phyloP scores from a whole-genome alignment of 1,140 invertebrate genomes.

The Calephelis nemesis region DNA sequence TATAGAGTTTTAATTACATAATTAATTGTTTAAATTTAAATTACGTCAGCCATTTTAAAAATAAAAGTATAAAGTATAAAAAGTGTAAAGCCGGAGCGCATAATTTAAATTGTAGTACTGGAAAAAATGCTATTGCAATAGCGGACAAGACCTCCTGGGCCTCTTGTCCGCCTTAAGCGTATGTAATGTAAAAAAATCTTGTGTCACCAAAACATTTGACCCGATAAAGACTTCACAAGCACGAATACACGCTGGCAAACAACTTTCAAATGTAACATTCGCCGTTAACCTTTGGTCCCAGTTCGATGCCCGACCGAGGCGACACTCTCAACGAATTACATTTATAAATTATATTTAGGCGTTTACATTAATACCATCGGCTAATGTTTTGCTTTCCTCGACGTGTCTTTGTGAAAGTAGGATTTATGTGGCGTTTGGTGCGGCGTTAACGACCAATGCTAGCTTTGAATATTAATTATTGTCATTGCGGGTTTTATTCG shows the following conservation, averaged over 20 bases:
- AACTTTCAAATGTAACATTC: conserved; percentile 46
- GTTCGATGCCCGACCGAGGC: conserved; percentile 22
- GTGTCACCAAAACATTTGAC: conserved; percentile 24
- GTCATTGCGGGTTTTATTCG: background rate
- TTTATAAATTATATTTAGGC: conserved; percentile 34
- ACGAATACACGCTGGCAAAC: conserved; percentile 39
- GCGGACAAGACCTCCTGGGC: too few species aligned
- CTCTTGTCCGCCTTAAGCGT: background rate
- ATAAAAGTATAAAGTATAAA: too few species aligned
- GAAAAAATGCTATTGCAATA: too few species aligned
- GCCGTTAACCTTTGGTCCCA: conserved; percentile 34
- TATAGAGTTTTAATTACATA: too few species aligned
- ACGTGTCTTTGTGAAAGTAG: conserved; percentile 19
- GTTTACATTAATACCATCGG: conserved; percentile 12
- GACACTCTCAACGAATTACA: conserved; percentile 13
- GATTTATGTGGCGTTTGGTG: conserved; percentile 9
- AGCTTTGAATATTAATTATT: conserved; percentile 1
- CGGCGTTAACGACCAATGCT: background rate
- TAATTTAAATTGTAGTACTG: too few species aligned
- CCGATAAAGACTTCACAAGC: conserved; percentile 27
- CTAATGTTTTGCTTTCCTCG: conserved; percentile 17
- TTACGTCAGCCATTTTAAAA: too few species aligned
- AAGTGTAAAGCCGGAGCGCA: too few species aligned
- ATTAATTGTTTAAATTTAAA: too few species aligned
- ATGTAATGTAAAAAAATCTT: conserved; percentile 7